Conservation (phyloP, 2,888 invertebrate genomes). For the Dioctria linearis region DNA sequence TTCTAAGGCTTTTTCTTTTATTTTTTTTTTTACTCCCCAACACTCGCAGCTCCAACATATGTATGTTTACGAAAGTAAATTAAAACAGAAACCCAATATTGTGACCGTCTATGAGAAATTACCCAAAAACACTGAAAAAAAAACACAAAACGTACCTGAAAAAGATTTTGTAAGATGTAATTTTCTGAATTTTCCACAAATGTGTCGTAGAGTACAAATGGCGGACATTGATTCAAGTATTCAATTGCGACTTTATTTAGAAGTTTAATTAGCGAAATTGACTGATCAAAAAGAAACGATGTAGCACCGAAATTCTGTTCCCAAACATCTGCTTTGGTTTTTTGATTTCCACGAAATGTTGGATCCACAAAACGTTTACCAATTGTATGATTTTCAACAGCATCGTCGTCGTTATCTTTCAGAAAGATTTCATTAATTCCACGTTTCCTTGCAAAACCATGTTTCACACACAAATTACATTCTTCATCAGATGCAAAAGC, state of each 20-base stretch:
- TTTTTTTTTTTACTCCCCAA: too few species aligned
- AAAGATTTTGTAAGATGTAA: constrained; percentile 74
- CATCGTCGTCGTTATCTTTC: background rate
- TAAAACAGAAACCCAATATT: too few species aligned
- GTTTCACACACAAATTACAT: constrained; percentile 14
- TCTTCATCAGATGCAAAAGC: constrained; percentile 1
- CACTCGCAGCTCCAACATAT: too few species aligned
- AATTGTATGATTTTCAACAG: background rate
- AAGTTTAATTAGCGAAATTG: constrained; percentile 75
- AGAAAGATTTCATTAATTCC: constrained; percentile 16
- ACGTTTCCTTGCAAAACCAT: constrained; percentile 25
- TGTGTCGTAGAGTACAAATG: constrained; percentile 79
- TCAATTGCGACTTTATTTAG: constrained; percentile 75
- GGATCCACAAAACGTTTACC: constrained; percentile 72
- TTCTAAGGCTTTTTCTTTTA: too few species aligned
- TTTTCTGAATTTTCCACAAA: constrained; percentile 74
- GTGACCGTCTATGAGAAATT: too few species aligned
- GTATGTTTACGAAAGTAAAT: too few species aligned
- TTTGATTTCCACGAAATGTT: constrained; percentile 75
- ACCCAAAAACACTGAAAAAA: too few species aligned
- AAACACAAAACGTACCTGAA: constrained; percentile 66
- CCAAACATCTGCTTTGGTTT: constrained; percentile 75
- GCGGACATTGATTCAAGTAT: constrained; percentile 78
- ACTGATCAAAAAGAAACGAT: constrained; percentile 71
- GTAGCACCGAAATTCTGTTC: constrained; percentile 71